Evolutionary conservation across 2,113 vertebrate genomes (phyloP).

Genomic region (Aphyosemion australe): DNA sequence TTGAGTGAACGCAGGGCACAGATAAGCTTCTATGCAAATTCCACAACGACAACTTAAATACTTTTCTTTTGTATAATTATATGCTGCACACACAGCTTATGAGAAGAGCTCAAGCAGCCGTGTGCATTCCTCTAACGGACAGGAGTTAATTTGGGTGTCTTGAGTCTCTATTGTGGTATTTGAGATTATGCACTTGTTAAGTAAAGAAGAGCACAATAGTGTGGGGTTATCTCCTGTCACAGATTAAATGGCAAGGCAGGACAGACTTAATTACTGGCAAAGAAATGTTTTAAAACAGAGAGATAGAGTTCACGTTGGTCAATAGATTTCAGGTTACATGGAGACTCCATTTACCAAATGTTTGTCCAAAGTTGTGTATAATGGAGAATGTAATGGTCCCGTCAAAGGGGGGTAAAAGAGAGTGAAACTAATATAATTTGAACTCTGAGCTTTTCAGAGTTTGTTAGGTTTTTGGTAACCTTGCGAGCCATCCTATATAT

Average conservation of each 20-base stretch:
- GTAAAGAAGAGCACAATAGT: constrained; percentile 38
- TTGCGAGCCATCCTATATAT: no score
- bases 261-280: constrained; percentile 49
- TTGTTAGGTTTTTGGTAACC: no score
- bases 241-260: constrained; percentile 56
- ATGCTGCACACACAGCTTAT: constrained; percentile 19
- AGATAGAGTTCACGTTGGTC: constrained; percentile 33
- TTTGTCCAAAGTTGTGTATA: constrained; percentile 6
- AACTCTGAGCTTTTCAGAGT: neutral
- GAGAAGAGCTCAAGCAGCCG: constrained; percentile 28
- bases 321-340: constrained; percentile 30
- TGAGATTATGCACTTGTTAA: constrained; percentile 41
- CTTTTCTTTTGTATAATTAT: constrained; percentile 13
- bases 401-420: neutral
- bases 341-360: constrained; percentile 22
- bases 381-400: constrained; percentile 6
- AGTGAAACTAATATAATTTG: neutral
- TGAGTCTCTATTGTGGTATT: constrained; percentile 45
- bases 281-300: constrained; percentile 24
- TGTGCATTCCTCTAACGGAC: constrained; percentile 30
- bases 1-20: constrained; percentile 26
- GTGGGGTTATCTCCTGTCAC: constrained; percentile 47
- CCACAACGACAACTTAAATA: constrained; percentile 31
- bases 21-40: constrained; percentile 28
- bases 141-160: constrained; percentile 29